A percentile compares a stretch with the other conserved stretches of the same genome.
Evolutionary conservation across 2,113 vertebrate genomes (phyloP).

Genomic region (Anolis carolinensis): DNA sequence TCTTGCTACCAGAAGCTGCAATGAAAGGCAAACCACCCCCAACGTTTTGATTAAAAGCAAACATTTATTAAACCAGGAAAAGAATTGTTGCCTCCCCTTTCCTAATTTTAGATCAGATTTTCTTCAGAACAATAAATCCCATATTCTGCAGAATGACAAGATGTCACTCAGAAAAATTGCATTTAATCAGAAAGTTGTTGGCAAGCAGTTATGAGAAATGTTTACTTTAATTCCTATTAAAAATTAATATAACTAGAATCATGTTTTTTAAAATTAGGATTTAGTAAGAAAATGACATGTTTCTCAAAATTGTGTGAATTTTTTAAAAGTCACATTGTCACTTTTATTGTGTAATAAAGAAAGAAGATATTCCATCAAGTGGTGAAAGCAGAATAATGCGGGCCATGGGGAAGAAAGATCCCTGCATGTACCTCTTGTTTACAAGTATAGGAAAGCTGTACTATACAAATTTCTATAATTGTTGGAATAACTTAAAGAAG

Average conservation of each 20-base stretch:
- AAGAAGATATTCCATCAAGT: not conserved
- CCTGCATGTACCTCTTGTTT: too few species aligned
- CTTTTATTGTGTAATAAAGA: not conserved
- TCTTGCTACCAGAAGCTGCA: not conserved
- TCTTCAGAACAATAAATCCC: constrained; percentile 3
- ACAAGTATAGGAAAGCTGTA: too few species aligned
- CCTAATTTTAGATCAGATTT: not conserved
- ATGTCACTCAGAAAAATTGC: not conserved
- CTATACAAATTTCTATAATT: too few species aligned
- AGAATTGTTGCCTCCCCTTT: not conserved
- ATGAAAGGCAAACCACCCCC: not conserved
- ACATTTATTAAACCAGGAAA: constrained; percentile 11
- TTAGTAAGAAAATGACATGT: not conserved
- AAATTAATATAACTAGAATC: not conserved
- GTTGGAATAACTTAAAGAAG: too few species aligned
- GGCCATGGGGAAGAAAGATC: too few species aligned
- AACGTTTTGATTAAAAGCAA: constrained; percentile 5
- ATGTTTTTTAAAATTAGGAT: not conserved
- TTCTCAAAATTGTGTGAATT: not conserved
- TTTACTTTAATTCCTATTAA: constrained; percentile 14
- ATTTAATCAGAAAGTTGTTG: not conserved
- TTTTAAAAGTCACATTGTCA: not conserved
- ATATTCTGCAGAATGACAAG: not conserved
- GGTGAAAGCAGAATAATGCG: not conserved
- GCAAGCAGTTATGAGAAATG: not conserved